A percentile compares a stretch with the other conserved stretches of the same genome.
Conservation (phyloP, 2,113 vertebrate species). For the Pterocles gutturalis region DNA sequence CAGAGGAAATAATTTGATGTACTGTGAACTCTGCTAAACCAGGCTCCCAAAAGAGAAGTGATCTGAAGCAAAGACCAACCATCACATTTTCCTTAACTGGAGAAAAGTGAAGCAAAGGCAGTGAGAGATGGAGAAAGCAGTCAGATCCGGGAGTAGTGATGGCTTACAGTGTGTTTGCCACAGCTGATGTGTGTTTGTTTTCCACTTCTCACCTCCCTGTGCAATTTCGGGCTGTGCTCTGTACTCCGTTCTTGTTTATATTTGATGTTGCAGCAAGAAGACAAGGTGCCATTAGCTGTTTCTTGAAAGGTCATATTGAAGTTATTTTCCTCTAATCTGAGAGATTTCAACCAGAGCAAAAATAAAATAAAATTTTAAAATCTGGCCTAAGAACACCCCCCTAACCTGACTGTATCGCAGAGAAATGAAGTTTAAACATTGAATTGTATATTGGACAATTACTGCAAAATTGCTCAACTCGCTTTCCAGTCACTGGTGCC, state of each 20-base stretch:
- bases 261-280: neutral
- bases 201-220: neutral
- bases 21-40: neutral
- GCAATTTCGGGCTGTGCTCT: neutral
- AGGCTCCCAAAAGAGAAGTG: neutral
- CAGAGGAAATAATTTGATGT: neutral
- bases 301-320: constrained; percentile 50
- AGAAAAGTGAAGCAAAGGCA: neutral
- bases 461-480: neutral
- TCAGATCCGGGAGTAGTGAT: neutral
- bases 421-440: neutral
- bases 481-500: neutral
- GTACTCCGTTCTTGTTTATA: neutral
- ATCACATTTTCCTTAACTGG: neutral
- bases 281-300: constrained; percentile 49
- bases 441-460: neutral
- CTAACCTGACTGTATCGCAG: neutral
- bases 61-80: neutral
- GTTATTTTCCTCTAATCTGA: constrained; percentile 10
- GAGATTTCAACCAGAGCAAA: constrained; percentile 33
- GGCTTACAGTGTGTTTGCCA: neutral
- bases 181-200: neutral
- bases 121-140: neutral
- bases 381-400: constrained; percentile 33
- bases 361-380: constrained; percentile 39